These are phyloP conservation scores for Uloborus diversus DNA, from an alignment of 1,140 invertebrate species.

Conservation along the genomic window DNA sequence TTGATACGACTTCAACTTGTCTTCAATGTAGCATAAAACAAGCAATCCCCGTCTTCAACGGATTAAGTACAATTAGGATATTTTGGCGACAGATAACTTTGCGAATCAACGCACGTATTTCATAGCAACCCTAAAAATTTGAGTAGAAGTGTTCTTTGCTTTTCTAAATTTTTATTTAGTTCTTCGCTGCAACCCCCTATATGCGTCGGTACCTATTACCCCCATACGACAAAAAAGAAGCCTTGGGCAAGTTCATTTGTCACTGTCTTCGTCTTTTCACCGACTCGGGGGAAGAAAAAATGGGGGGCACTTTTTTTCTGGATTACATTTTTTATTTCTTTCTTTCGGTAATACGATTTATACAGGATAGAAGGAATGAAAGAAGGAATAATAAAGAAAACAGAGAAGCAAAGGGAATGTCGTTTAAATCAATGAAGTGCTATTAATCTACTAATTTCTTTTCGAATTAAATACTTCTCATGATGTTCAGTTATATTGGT, in stretches of 20 bases:
- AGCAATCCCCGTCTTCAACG: no score
- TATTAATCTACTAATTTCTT: no score
- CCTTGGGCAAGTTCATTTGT: conserved; percentile 32
- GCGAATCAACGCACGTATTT: no score
- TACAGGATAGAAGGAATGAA: conserved; percentile 1
- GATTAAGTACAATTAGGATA: no score
- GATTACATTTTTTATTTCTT: conserved; percentile 25
- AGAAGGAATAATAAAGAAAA: not conserved
- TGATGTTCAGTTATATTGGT: no score
- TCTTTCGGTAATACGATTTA: conserved; percentile 32
- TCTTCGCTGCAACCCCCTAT: conserved; percentile 2
- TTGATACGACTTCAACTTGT: no score
- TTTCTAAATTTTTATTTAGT: conserved; percentile 23
- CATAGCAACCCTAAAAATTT: not conserved
- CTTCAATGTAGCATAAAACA: no score
- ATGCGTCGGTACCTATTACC: conserved; percentile 1
- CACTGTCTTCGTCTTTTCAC: conserved; percentile 9
- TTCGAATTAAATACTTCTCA: no score
- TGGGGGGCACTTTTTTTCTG: not conserved
- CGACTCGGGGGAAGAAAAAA: not conserved
- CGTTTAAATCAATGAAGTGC: conserved; percentile 43
- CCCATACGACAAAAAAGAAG: conserved; percentile 13
- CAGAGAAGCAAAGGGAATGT: not conserved
- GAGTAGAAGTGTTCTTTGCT: conserved; percentile 10
- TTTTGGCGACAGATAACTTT: conserved; percentile 18